Evolutionary conservation across 2,888 invertebrate genomes (phyloP), one percentile per base, ranked within the genome.

Genomic region (Orthosia incerta): DNA sequence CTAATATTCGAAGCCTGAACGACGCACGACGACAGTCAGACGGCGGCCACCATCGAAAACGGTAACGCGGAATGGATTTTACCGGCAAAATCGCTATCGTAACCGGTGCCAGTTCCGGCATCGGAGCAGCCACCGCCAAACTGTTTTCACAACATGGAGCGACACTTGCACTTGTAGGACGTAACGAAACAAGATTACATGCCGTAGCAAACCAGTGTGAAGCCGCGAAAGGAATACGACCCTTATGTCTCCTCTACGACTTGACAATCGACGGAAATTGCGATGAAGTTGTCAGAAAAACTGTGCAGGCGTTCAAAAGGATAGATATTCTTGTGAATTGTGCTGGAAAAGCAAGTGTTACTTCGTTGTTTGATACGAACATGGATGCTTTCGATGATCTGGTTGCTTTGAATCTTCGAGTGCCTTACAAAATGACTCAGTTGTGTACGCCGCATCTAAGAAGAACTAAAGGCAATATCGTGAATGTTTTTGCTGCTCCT

Each of bases 51-150:
- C 73, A 69, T 64, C 55, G 70, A 74, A 76, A 67, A 55, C 83
- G 76, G 76, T 78, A 45, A 60, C 76, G 79, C 64, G 74, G 65
- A 71, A 91, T 94, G 90, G 91, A 93, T 83, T 89, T 93, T 76
- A 89, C 88, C 48, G 91, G 91, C 18, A 93, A 93, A 88, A 91
- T 92, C 9, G 92, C 90, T 15, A 90, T 94, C 50, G 90, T 94
- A 12, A 94, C 94, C 18, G 94, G 94, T 3, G 91, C 92, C 9
- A 94, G 94, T 82, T 93, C 93, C 18, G 94, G 94, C 0, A 94
- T 93, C 13, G 94, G 94, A 4, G 94, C 94, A 1, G 91, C 93
- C 0, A 89, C 93, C 3, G 94, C 94, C 9, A 92, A 91, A 76
- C 83, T 91, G 31, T 92, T 94, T 86, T 91, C 94, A 9, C 79